Base-by-base conservation (phyloP, 2,888 invertebrate genomes). In the Polyommatus icarus region DNA sequence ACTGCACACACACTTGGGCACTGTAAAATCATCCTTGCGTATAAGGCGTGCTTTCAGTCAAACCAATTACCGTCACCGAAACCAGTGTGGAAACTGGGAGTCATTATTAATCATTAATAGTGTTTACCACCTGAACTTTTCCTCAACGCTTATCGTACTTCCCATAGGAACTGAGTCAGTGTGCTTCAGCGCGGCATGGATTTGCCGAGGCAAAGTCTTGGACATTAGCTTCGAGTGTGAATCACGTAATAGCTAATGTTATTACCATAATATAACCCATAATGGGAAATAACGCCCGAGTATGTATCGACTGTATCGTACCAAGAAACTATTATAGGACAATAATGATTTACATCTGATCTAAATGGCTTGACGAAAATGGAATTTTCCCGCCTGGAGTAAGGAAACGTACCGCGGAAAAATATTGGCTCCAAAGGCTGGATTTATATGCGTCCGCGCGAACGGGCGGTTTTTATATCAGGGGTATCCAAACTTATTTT, bases 301-400 rank as follows among this genome's bases (percentile, higher is more conserved):
- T 50, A 54, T 12, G 29, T 75, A 75, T 54, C 75, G 24, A 54
- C 15, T 8, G 20, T 75, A 50, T 75, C 15, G 75, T 75, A 75
- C 75, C 75, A 20, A 50, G 75, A 75, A 75, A 54, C 50, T 29
- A 75, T 75, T 75, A 75, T 24, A 75, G 46, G 46, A 50, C 75
- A 6, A 50, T 29, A 18, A 50, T 75, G 50, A 75, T 75, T 20
- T 50, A 20, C 29, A 46, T 46, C 20, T 24, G 72, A 40, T n/a
- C 40, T 40, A 72, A 40, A 46, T 46, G 3, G 24, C 8, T 54
- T 54, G 54, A 75, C 75, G 50, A 75, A 75, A 75, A 54, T 15
- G 75, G 75, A 75, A 75, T 54, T 75, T 75, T 29, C 75, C 75
- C 40, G 40, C 4, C 40, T 20, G 72, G 67, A 67, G 29, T 32